Evolutionary conservation across 2,113 vertebrate genomes (phyloP).

Genomic region (Spilogale gracilis): DNA sequence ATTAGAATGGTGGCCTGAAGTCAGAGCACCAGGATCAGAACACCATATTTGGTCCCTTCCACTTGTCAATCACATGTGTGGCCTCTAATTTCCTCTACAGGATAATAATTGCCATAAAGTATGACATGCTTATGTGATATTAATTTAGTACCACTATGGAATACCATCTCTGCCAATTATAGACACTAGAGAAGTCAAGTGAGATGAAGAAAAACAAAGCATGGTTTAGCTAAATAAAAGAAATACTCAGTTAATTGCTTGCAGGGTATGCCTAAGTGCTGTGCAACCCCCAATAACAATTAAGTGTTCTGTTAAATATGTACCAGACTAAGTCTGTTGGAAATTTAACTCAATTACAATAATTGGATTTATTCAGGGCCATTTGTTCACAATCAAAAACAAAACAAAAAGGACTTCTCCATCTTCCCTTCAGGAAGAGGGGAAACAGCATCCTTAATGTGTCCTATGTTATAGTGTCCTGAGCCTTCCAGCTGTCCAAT

Average conservation of each 20-base stretch:
- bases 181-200: conserved; percentile 23
- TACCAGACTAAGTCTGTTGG: background rate
- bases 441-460: background rate
- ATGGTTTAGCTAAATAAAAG: conserved; percentile 5
- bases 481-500: background rate
- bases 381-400: conserved; percentile 15
- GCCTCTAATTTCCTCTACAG: conserved; percentile 17
- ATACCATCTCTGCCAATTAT: background rate
- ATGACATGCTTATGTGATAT: background rate
- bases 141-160: background rate
- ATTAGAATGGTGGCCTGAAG: background rate
- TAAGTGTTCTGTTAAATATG: background rate
- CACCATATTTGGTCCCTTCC: background rate
- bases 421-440: background rate
- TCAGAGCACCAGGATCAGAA: background rate
- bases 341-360: conserved; percentile 5
- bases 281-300: background rate
- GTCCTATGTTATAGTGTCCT: background rate
- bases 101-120: background rate
- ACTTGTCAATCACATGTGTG: background rate
- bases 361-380: background rate
- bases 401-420: background rate
- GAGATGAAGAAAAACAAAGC: conserved; percentile 40
- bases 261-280: background rate
- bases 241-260: background rate